These are phyloP conservation scores for Gymnothorax javanicus DNA, from an alignment of 2,797 vertebrate genomes.

Conservation along the genomic window DNA sequence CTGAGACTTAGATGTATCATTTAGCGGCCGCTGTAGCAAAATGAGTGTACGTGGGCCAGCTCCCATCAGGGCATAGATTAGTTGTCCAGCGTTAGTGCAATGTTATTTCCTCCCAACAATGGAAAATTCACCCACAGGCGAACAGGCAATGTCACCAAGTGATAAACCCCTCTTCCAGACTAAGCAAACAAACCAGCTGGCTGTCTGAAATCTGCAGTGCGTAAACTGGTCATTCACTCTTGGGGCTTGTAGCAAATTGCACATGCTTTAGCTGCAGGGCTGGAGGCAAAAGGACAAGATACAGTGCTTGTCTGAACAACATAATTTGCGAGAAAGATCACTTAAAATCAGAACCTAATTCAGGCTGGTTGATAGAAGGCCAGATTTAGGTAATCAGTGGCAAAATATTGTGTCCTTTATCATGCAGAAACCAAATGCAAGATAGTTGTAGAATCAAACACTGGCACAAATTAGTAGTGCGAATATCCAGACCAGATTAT, in stretches of 20 bases:
- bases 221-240: background rate
- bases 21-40: background rate
- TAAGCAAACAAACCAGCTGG: background rate
- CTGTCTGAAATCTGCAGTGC: background rate
- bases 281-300: background rate
- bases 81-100: background rate
- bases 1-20: background rate
- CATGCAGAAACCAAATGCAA: background rate
- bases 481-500: background rate
- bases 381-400: background rate
- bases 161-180: background rate
- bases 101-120: background rate
- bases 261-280: background rate
- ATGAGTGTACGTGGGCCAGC: background rate
- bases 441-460: background rate
- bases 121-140: background rate
- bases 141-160: background rate
- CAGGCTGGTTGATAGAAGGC: background rate
- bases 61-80: background rate
- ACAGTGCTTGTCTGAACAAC: background rate
- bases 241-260: background rate
- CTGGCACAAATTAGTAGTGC: background rate
- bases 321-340: background rate
- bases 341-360: background rate
- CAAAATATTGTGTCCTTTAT: slow-evolving; percentile 2